A percentile compares a stretch with the other conserved stretches of the same genome.
These are phyloP conservation scores for Bradynema listronoti DNA, from an alignment of 1,140 invertebrate genomes.

Conservation along the genomic window DNA sequence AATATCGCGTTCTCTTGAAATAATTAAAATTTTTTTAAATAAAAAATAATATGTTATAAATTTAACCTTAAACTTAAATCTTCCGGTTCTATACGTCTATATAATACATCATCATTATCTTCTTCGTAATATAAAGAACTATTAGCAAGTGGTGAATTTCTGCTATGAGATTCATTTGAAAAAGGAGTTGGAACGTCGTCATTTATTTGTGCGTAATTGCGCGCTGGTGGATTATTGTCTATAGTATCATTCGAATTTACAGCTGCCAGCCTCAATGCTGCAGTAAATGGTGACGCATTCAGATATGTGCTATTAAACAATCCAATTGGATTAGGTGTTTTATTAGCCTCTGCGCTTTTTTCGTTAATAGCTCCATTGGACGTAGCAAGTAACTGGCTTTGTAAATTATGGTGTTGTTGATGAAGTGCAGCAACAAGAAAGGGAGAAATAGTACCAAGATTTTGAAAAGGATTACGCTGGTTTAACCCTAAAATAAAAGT, in stretches of 20 bases:
- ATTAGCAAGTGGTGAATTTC: no score
- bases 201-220: no score
- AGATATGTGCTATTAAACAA: background rate
- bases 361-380: background rate
- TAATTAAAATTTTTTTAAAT: background rate
- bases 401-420: constrained; percentile 12
- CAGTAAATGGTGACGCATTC: background rate
- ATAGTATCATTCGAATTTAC: background rate
- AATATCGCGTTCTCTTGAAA: background rate
- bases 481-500: constrained; percentile 7
- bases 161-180: no score
- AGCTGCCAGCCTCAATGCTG: constrained; percentile 4
- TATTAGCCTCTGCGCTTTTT: background rate
- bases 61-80: constrained; percentile 20
- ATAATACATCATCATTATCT: background rate
- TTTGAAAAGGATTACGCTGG: constrained; percentile 26
- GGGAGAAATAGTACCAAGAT: constrained; percentile 25
- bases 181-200: no score
- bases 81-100: constrained; percentile 11
- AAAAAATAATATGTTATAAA: background rate
- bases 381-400: constrained; percentile 10
- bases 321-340: background rate
- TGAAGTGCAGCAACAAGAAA: constrained; percentile 18
- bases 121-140: no score
- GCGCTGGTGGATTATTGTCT: no score